Evolutionary conservation across 2,797 vertebrate genomes (phyloP).

Genomic region (Gymnopithys bicolor): DNA sequence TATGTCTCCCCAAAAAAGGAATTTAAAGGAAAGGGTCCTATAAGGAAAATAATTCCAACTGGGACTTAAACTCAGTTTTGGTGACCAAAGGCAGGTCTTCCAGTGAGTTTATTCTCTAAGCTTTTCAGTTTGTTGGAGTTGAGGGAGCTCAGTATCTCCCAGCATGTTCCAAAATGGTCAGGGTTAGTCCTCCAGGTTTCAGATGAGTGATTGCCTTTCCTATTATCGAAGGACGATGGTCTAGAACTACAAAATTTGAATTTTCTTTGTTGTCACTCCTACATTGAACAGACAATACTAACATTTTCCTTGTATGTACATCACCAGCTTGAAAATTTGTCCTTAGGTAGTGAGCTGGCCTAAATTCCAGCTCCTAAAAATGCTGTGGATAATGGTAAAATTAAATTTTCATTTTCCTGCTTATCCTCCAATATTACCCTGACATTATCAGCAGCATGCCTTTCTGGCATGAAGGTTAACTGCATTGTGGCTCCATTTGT

Average conservation of each 20-base stretch:
- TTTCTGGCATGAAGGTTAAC: not conserved
- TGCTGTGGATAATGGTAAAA: not conserved
- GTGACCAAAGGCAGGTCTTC: not conserved
- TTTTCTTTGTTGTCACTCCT: not conserved
- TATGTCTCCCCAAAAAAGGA: not conserved
- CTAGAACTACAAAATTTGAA: not conserved
- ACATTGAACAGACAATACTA: not conserved
- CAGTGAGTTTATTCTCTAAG: not conserved
- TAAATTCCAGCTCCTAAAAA: not conserved
- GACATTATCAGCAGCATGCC: not conserved
- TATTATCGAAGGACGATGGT: not conserved
- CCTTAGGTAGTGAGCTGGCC: not conserved
- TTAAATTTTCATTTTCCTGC: not conserved
- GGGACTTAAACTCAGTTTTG: not conserved
- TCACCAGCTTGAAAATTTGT: not conserved
- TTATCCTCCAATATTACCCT: not conserved
- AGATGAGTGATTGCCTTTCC: not conserved
- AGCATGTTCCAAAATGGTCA: not conserved
- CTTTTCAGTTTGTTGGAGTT: not conserved
- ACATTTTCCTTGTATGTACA: not conserved
- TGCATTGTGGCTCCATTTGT: not conserved
- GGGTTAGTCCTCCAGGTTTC: not conserved
- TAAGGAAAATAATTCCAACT: not conserved
- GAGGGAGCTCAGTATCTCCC: not conserved
- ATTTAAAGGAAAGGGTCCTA: not conserved